Percentiles rank a stretch among this genome's conserved stretches.
These are phyloP conservation scores for Pseudeuparius sepicola DNA, from an alignment of 2,888 invertebrate genomes.

Conservation along the genomic window DNA sequence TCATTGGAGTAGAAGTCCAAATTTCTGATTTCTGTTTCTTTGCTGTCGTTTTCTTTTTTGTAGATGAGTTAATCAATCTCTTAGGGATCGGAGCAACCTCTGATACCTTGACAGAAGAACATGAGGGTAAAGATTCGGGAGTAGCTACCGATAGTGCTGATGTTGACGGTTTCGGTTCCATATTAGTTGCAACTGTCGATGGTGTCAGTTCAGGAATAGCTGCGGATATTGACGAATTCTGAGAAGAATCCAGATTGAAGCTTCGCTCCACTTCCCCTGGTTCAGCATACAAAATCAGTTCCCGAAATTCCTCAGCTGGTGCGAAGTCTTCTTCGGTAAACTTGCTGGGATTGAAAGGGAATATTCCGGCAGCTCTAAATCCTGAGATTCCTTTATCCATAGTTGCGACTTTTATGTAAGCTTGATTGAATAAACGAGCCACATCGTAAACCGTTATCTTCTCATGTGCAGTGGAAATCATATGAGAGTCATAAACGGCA, in stretches of 20 bases:
- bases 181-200: slow-evolving; percentile 4
- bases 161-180: slow-evolving; percentile 5
- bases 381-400: slow-evolving; percentile 19
- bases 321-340: slow-evolving; percentile 16
- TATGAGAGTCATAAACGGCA: slow-evolving; percentile 16
- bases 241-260: slow-evolving; percentile 8
- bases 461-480: slow-evolving; percentile 16
- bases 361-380: slow-evolving; percentile 18
- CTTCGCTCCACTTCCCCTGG: slow-evolving; percentile 11
- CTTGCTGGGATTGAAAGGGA: slow-evolving; percentile 13
- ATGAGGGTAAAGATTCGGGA: slow-evolving; percentile 3
- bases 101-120: no score
- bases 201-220: slow-evolving; percentile 1
- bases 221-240: slow-evolving; percentile 13
- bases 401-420: slow-evolving; percentile 15
- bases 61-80: no score
- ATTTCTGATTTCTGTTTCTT: no score
- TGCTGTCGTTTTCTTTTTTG: no score
- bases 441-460: slow-evolving; percentile 19
- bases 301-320: slow-evolving; percentile 16
- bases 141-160: slow-evolving; percentile 9
- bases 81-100: no score
- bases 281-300: slow-evolving; percentile 14
- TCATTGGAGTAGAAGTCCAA: slow-evolving; percentile 15
- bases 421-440: slow-evolving; percentile 19